Base-by-base conservation (phyloP, 2,113 vertebrate species). In the Montifringilla adamsi region DNA sequence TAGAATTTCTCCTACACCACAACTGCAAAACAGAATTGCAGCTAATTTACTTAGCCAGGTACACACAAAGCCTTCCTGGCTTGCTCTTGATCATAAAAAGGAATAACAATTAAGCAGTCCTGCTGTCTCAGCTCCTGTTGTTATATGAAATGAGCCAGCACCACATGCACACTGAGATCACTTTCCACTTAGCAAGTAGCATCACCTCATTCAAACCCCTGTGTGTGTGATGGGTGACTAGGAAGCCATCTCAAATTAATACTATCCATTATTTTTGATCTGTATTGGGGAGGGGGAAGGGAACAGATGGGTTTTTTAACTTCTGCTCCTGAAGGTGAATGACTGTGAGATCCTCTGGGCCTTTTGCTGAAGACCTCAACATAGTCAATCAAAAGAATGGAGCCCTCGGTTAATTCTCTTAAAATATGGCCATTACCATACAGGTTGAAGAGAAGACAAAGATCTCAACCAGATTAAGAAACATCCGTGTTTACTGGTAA, bases 241-340 rank as follows among this genome's bases (percentile, higher is more conserved):
- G 33, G 26, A 70, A 82, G 23, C 11, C 16, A 22, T 39, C 30
- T 62, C 52, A 83, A 43, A 75, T 33, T 8, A 84, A 27, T 35
- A 37, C 11, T 35, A 43, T 13, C 24, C 18, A n/a, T 39, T 72
- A n/a, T 18, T 28, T 87, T 49, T 82, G 8, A 64, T 50, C 26
- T 76, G 13, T 37, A 26, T 0, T 30, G 17, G 3, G 14, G 7
- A 14, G 11, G 10, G 4, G 5, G 9, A 35, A 44, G 15, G 27
- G 30, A 84, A 53, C 4, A 59, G 10, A 24, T 33, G 5, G 14
- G 20, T 28, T 43, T 24, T 69, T 82, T 9, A 53, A 39, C 7
- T 73, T 69, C 47, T 85, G 9, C 20, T 80, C 46, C 50, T 69
- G 28, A 16, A 77, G 22, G 5, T 31, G 19, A 87, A 87, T 35